A percentile compares a stretch with the other conserved stretches of the same genome.
These are phyloP conservation scores for Lycocerus yunnanus DNA, from an alignment of 2,888 invertebrate species.

Conservation along the genomic window DNA sequence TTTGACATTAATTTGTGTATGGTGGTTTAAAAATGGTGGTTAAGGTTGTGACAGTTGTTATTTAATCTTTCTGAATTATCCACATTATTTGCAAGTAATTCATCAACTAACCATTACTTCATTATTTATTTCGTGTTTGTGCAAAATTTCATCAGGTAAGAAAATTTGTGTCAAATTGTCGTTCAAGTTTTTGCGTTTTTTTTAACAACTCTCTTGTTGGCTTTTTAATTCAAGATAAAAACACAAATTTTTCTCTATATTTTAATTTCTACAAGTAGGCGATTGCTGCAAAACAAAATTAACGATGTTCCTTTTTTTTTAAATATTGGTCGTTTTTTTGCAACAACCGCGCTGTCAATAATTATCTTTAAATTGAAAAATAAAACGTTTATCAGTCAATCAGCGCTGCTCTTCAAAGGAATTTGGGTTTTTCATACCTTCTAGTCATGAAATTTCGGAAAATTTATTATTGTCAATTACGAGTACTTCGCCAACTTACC, in stretches of 20 bases:
- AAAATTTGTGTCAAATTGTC: not conserved
- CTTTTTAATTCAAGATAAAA: not conserved
- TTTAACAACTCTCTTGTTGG: not conserved
- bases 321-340: not conserved
- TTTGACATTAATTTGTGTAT: not conserved
- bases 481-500: not conserved
- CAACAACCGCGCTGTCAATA: not conserved
- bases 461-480: not conserved
- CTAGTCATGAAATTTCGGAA: not conserved
- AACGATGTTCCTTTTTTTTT: not conserved
- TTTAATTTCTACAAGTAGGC: not conserved
- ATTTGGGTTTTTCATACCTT: too few relatives aligned
- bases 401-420: too few relatives aligned
- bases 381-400: too few relatives aligned
- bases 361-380: not conserved
- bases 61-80: not conserved
- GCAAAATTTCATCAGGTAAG: not conserved
- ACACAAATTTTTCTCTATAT: not conserved
- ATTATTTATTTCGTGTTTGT: not conserved
- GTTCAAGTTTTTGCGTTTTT: not conserved
- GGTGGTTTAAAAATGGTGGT: constrained; percentile 4
- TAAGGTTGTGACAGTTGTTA: not conserved
- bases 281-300: not conserved
- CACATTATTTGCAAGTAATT: not conserved
- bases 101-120: not conserved